Percentiles rank a stretch among this genome's conserved stretches.
Conservation (phyloP, 2,888 invertebrate species). For the Cinara cedri region DNA sequence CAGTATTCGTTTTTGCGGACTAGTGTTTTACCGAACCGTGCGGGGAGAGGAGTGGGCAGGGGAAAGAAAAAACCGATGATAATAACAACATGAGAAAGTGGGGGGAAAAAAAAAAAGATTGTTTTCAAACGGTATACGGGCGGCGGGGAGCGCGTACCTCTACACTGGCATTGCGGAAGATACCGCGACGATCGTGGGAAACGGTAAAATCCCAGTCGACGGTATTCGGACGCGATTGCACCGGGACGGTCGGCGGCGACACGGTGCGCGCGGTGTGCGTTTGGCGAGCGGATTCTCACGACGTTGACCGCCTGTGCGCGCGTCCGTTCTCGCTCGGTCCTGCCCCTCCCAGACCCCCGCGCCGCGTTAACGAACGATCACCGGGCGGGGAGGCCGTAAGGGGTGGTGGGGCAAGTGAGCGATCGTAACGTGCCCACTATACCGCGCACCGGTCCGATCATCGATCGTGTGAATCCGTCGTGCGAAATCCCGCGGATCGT, state of each 20-base stretch:
- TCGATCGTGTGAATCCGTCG: constrained; percentile 49
- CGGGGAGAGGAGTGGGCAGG: too few relatives aligned
- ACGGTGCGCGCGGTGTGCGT: neutral
- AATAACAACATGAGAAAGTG: neutral
- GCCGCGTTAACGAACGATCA: neutral
- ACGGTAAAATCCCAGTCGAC: constrained; percentile 31
- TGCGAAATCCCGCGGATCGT: constrained; percentile 32
- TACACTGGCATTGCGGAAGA: neutral
- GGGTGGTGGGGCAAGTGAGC: neutral
- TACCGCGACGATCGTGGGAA: constrained; percentile 46
- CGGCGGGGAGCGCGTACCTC: neutral
- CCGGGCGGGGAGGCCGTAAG: neutral
- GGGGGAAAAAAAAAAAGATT: too few relatives aligned
- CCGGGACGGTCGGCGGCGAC: neutral
- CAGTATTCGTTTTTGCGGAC: too few relatives aligned
- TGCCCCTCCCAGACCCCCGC: constrained; percentile 17
- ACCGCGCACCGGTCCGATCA: neutral
- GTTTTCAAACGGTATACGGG: too few relatives aligned
- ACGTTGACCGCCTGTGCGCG: constrained; percentile 42
- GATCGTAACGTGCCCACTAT: neutral
- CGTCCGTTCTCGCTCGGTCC: neutral
- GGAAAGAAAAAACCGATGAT: too few relatives aligned
- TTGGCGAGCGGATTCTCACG: constrained; percentile 49
- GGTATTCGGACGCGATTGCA: constrained; percentile 27
- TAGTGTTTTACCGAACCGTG: too few relatives aligned